Evolutionary conservation across 2,888 invertebrate species (phyloP), one percentile per base, ranked within the genome.

Genomic region (Xestia c-nigrum): DNA sequence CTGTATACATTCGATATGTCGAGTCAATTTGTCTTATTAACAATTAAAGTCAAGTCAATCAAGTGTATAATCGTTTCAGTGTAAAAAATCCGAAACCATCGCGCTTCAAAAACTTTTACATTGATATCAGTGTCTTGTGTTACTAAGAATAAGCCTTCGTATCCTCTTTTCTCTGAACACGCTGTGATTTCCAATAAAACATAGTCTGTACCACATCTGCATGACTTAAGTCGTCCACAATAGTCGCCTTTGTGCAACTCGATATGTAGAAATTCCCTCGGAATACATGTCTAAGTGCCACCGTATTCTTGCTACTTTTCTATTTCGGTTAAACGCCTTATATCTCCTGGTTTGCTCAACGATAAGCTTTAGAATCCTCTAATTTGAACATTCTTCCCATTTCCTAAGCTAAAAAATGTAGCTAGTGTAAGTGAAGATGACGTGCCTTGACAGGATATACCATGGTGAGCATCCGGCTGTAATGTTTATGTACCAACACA

Each of bases 141-240:
- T n/a, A n/a, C n/a, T 68, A 16, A 21, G 1, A 5, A 16, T 43
- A 5, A 12, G 4, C 31, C 43, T 43, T 19, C 5, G 0, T 72
- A 14, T 38, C 3, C 57, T 38, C 9, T 14, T n/a, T 38, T 72
- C 21, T 52, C 24, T 24, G 10, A 43, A 52, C 19, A 5, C 16
- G 0, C 16, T 31, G 5, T 31, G 16, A 31, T 70, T 31, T 57
- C 14, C 79, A 81, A 85, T 85, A 85, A 80, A 84, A 78, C 64
- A 70, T 61, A 5, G 43, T n/a, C 63, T 50, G 47, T 57, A 21
- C 1, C 63, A 71, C 63, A 68, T 78, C 47, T 84, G 86, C 85
- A 79, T 89, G 89, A 87, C 89, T 88, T 85, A 89, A 90, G 19
- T 50, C 50, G 19, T 89, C 87, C 85, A 85, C 76, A 78, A 81